Conservation (phyloP, 2,888 invertebrate species). For the Odiellus spinosus region DNA sequence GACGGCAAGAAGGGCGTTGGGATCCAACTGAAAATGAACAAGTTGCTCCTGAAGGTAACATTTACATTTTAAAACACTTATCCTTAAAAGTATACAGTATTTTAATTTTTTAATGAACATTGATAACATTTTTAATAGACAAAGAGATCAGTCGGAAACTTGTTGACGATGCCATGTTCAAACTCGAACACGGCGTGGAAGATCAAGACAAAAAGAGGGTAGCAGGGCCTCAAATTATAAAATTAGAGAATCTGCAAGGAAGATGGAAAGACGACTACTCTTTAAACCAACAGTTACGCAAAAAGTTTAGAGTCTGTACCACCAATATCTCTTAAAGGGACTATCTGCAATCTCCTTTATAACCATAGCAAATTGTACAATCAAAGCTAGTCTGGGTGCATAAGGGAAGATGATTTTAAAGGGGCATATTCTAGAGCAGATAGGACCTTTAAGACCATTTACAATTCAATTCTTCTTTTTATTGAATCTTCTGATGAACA, state of each 20-base stretch:
- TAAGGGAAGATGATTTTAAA: too few relatives aligned
- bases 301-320: slow-evolving; percentile 60
- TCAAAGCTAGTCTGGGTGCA: too few relatives aligned
- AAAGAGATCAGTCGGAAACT: slow-evolving; percentile 74
- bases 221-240: slow-evolving; percentile 53
- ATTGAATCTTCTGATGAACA: too few relatives aligned
- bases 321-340: too few relatives aligned
- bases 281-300: slow-evolving; percentile 68
- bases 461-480: too few relatives aligned
- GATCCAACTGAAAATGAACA: slow-evolving; percentile 93
- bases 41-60: slow-evolving; percentile 32
- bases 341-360: too few relatives aligned
- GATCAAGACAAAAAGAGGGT: slow-evolving; percentile 54
- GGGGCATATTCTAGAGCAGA: too few relatives aligned
- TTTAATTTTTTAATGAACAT: slow-evolving; percentile 1
- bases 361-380: too few relatives aligned
- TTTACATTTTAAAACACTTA: background rate
- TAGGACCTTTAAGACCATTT: too few relatives aligned
- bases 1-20: slow-evolving; percentile 94
- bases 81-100: background rate
- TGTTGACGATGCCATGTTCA: slow-evolving; percentile 95
- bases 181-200: slow-evolving; percentile 75
- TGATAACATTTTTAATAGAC: too few relatives aligned
- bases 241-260: slow-evolving; percentile 56
- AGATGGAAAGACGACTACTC: slow-evolving; percentile 84